A percentile compares a stretch with the other conserved stretches of the same genome.
These are phyloP conservation scores for Mythimna lalbum DNA, from an alignment of 2,888 invertebrate species.

Conservation along the genomic window DNA sequence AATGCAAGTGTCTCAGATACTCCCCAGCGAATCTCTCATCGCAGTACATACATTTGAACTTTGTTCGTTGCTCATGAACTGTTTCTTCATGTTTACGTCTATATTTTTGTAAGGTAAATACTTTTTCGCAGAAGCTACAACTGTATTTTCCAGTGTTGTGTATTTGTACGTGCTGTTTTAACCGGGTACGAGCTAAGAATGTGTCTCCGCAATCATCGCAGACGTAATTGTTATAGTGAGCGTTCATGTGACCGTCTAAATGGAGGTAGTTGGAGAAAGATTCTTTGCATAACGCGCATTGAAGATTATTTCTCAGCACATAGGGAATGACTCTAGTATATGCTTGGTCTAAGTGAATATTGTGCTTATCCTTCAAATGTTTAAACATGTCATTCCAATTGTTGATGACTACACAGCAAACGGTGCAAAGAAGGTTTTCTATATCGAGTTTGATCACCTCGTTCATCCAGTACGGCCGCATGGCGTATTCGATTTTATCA, in stretches of 20 bases:
- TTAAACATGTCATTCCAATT: slow-evolving; percentile 78
- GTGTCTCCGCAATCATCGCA: slow-evolving; percentile 81
- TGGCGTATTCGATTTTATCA: slow-evolving; percentile 67
- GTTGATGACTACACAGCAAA: slow-evolving; percentile 64
- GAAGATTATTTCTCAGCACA: slow-evolving; percentile 57
- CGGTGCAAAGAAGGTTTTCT: slow-evolving; percentile 70
- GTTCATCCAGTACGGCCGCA: slow-evolving; percentile 76
- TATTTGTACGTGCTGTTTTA: slow-evolving; percentile 80
- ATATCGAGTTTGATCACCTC: slow-evolving; percentile 80
- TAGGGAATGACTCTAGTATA: slow-evolving; percentile 77
- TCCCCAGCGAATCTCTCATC: slow-evolving; percentile 67
- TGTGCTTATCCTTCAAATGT: slow-evolving; percentile 74
- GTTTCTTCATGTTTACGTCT: slow-evolving; percentile 72
- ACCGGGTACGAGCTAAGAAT: slow-evolving; percentile 67
- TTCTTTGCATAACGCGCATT: slow-evolving; percentile 76
- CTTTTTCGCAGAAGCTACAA: slow-evolving; percentile 84
- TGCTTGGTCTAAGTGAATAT: slow-evolving; percentile 68
- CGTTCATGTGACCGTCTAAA: slow-evolving; percentile 82
- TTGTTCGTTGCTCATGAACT: slow-evolving; percentile 68
- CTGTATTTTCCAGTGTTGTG: slow-evolving; percentile 82
- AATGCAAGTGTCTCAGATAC: slow-evolving; percentile 71
- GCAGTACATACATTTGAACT: slow-evolving; percentile 76
- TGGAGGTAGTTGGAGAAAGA: slow-evolving; percentile 68
- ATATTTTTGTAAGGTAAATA: slow-evolving; percentile 79
- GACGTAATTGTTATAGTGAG: slow-evolving; percentile 79